Conservation (phyloP, 2,888 invertebrate species). For the Odontocolon sp. region DNA sequence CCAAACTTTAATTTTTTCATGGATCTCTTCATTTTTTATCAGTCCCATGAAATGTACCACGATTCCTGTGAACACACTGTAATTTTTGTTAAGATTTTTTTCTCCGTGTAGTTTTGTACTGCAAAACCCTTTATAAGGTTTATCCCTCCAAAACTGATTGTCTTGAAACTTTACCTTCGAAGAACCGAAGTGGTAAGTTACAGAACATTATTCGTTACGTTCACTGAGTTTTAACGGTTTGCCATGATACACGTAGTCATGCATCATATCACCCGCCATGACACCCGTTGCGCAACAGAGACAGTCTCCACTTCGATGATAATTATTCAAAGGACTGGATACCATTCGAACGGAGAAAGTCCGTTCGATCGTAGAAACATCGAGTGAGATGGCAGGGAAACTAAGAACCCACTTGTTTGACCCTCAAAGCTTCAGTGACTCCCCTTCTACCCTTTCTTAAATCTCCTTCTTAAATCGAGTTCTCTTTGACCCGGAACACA, state of each 20-base stretch:
- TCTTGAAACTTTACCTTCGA: no score
- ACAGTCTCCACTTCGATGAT: constrained; percentile 15
- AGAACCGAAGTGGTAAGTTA: no score
- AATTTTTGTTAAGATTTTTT: no score
- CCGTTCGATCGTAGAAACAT: constrained; percentile 48
- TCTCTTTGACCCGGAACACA: constrained; percentile 52
- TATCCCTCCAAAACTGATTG: no score
- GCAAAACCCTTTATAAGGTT: no score
- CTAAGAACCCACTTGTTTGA: constrained; percentile 35
- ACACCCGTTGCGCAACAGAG: constrained; percentile 38
- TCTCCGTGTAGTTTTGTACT: no score
- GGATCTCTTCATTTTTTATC: no score
- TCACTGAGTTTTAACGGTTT: no score
- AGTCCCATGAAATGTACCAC: no score
- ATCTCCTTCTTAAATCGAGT: constrained; percentile 55
- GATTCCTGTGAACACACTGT: no score
- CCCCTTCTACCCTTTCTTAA: neutral
- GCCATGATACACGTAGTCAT: neutral
- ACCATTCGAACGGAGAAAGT: constrained; percentile 54
- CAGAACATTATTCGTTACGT: no score
- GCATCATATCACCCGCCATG: constrained; percentile 16
- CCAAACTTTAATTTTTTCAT: no score
- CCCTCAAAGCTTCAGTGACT: neutral
- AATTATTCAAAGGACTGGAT: constrained; percentile 47
- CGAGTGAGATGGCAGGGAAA: constrained; percentile 34